Conservation (phyloP, 2,113 vertebrate genomes). For the Donacobius atricapilla region DNA sequence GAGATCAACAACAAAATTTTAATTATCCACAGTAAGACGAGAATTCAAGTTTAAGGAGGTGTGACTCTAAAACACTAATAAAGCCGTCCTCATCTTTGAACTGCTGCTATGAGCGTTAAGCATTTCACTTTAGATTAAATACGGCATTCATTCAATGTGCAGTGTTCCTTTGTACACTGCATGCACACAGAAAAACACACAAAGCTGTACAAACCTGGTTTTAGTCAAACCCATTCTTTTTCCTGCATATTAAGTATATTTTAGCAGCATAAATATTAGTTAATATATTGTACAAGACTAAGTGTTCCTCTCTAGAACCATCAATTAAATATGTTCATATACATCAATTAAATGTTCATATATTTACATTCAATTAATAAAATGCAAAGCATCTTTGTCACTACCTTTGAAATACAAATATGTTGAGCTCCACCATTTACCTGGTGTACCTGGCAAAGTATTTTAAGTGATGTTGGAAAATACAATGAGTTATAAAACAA, state of each 20-base stretch:
- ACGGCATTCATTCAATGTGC: rapidly evolving
- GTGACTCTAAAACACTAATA: not conserved
- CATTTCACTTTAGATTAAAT: not conserved
- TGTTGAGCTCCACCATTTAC: not conserved
- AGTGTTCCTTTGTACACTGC: not conserved
- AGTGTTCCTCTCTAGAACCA: not conserved
- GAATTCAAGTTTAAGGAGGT: not conserved
- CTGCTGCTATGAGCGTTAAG: not conserved
- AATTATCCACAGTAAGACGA: not conserved
- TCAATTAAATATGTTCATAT: not conserved
- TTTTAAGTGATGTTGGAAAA: not conserved
- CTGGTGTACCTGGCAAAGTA: not conserved
- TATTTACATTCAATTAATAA: not conserved
- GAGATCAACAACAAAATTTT: not conserved
- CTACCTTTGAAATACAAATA: not conserved
- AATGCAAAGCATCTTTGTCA: not conserved
- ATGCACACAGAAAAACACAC: not conserved
- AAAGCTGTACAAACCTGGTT: not conserved
- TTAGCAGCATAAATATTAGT: not conserved
- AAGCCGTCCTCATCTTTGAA: not conserved
- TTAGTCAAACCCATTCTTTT: not conserved
- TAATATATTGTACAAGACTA: not conserved
- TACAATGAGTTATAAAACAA: not conserved
- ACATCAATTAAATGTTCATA: not conserved
- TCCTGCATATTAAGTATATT: not conserved